Percentiles rank a stretch among this genome's conserved stretches.
phyloP scores from a whole-genome alignment of 1,140 invertebrate species.

The Caenorhabditis briggsae region DNA sequence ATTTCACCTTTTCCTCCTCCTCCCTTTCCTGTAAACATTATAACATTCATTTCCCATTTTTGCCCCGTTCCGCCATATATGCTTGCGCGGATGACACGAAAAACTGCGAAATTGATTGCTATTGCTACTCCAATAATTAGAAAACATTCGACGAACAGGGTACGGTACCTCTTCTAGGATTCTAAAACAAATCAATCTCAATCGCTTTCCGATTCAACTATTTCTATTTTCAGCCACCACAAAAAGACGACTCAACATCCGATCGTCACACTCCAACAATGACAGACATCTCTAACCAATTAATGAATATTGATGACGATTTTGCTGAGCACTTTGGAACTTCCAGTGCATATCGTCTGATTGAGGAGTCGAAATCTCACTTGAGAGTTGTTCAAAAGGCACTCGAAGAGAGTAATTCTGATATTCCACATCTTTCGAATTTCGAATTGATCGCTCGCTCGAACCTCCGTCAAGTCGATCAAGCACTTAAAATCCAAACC shows the following conservation, averaged over 20 bases:
- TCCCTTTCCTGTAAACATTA: slow-evolving; percentile 49
- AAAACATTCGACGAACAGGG: neutral
- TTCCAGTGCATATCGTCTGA: slow-evolving; percentile 39
- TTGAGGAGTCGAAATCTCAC: slow-evolving; percentile 59
- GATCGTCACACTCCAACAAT: slow-evolving; percentile 8
- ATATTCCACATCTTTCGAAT: slow-evolving; percentile 49
- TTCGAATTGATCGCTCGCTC: slow-evolving; percentile 58
- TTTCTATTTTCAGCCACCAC: slow-evolving; percentile 58
- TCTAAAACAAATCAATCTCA: neutral
- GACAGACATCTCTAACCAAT: slow-evolving; percentile 19
- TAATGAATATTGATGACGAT: slow-evolving; percentile 61
- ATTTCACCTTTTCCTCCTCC: slow-evolving; percentile 16
- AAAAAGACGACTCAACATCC: slow-evolving; percentile 57
- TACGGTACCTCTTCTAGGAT: neutral
- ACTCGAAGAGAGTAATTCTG: slow-evolving; percentile 39
- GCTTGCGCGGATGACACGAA: slow-evolving; percentile 41
- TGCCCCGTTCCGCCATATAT: too few relatives aligned
- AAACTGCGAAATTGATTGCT: slow-evolving; percentile 31
- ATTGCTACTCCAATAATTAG: slow-evolving; percentile 34
- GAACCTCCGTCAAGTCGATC: slow-evolving; percentile 61
- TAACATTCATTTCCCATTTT: neutral
- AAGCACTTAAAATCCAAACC: slow-evolving; percentile 45
- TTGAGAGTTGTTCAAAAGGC: slow-evolving; percentile 55
- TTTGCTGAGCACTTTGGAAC: slow-evolving; percentile 57
- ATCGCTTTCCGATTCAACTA: neutral